Conservation (phyloP, 1,140 invertebrate species). For the Lineus longissimus region DNA sequence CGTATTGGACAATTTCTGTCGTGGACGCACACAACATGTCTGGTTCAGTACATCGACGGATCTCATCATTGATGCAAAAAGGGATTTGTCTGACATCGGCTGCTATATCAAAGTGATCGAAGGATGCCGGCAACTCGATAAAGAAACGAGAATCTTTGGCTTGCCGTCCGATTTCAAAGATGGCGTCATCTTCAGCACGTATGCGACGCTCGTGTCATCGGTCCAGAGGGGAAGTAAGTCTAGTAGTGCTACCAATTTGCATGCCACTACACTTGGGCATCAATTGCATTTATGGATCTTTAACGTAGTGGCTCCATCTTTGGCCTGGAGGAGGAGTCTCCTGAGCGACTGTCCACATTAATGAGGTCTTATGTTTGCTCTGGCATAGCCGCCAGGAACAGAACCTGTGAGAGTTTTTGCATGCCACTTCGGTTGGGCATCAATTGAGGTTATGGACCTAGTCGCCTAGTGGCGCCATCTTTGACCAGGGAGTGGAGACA, state of each 20-base stretch:
- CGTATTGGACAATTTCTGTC: slow-evolving; percentile 42
- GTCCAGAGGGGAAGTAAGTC: slow-evolving; percentile 39
- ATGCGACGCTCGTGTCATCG: slow-evolving; percentile 47
- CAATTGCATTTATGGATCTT: no score
- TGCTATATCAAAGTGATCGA: slow-evolving; percentile 47
- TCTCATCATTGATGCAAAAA: slow-evolving; percentile 41
- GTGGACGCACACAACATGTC: slow-evolving; percentile 38
- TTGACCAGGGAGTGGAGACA: no score
- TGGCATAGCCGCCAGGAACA: no score
- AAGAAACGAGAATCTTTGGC: slow-evolving; percentile 46
- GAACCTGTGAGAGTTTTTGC: no score
- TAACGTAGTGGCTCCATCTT: no score
- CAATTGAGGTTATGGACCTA: no score
- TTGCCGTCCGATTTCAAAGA: slow-evolving; percentile 45
- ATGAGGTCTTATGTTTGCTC: no score
- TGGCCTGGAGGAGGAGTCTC: no score
- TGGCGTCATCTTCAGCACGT: slow-evolving; percentile 49
- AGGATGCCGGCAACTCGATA: slow-evolving; percentile 47
- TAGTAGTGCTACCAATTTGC: background rate
- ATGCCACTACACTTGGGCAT: no score
- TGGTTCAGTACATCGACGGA: slow-evolving; percentile 48
- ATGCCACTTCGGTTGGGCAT: no score
- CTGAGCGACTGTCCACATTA: no score
- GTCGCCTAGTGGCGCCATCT: no score
- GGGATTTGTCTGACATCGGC: slow-evolving; percentile 45